Evolutionary conservation across 2,888 invertebrate genomes (phyloP), one percentile per base, ranked within the genome.

Genomic region (Heliconius erato): DNA sequence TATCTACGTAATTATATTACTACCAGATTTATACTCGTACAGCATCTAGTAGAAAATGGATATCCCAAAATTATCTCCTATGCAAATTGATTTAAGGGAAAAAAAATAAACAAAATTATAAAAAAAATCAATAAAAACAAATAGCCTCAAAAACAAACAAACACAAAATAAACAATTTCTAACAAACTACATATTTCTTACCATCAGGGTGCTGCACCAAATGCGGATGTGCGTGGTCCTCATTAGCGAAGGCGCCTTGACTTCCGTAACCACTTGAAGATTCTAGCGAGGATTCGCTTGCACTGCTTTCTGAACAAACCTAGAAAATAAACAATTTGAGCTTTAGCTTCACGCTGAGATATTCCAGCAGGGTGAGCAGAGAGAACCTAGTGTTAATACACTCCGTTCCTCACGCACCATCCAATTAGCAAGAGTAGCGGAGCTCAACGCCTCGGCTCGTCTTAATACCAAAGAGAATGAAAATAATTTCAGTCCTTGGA

Each of bases 181-280:
- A 26, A 69, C 65, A 63, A 28, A 23, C 40, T 19, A 44, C 7
- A 67, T 67, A 28, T 67, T 12, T 68, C 89, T 89, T 89, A 96
- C 96, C 96, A 85, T 96, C 95, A 1, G 92, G 89, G 67, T 95
- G 95, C 78, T 92, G 93, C 16, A 91, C 87, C 85, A 92, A 92
- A 65, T 93, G 96, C 67, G 93, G 94, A 2, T 91, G 91, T 0
- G 90, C 91, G 71, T 94, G 95, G 81, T 97, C 97, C 85, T 97
- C 97, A 0, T 95, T 95, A 0, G 97, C 97, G 89, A 97, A 97
- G 16, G 97, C 97, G 2, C 97, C 97, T 89, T 98, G 98, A 88
- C 98, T 98, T 72, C 98, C 97, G 88, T 98, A 98, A 0, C 98
- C 97, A 86, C 97, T 97, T 49, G 97, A 98, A 0, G 98, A 98